These are phyloP conservation scores for Sitobion miscanthi DNA, from an alignment of 1,140 invertebrate genomes.

Conservation along the genomic window DNA sequence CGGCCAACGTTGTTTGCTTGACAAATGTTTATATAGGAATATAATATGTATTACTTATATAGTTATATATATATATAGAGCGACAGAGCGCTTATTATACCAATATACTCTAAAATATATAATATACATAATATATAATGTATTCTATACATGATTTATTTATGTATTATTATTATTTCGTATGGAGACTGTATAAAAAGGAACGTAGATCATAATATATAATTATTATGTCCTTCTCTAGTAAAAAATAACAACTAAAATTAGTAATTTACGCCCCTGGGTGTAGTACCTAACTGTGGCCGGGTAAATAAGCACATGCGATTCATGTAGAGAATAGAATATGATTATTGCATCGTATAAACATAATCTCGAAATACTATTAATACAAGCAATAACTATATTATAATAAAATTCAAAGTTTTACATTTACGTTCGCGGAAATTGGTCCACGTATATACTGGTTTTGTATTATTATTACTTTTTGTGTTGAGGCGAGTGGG, in stretches of 20 bases:
- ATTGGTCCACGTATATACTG: background rate
- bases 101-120: no score
- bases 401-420: background rate
- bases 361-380: background rate
- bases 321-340: background rate
- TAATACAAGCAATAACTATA: background rate
- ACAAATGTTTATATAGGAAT: background rate
- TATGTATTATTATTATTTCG: background rate
- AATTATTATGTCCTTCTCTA: background rate
- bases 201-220: background rate
- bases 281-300: background rate
- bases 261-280: background rate
- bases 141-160: background rate
- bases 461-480: background rate
- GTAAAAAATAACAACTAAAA: conserved; percentile 22
- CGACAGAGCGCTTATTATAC: background rate
- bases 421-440: background rate
- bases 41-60: background rate
- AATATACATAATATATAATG: no score
- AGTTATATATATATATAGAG: no score
- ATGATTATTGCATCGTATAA: background rate
- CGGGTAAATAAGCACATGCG: background rate
- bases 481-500: background rate
- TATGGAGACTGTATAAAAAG: background rate
- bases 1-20: background rate